These are phyloP conservation scores for Brachyptera putata DNA, from an alignment of 2,888 invertebrate species.

Conservation along the genomic window DNA sequence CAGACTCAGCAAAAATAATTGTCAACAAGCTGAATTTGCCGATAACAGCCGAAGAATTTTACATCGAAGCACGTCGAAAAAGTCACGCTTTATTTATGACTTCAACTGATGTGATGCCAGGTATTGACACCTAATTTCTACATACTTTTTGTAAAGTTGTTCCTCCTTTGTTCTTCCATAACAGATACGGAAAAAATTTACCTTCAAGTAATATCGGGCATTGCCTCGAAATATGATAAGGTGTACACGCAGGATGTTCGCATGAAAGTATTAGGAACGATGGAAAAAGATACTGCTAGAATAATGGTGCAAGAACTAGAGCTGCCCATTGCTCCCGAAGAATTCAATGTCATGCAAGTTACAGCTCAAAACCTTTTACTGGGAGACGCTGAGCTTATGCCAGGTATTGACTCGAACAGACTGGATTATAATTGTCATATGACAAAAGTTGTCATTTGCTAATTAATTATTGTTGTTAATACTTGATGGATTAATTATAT, in stretches of 20 bases:
- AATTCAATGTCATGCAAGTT: slow-evolving; percentile 61
- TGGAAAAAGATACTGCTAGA: slow-evolving; percentile 63
- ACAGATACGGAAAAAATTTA: slow-evolving; percentile 80
- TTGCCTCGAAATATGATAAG: slow-evolving; percentile 69
- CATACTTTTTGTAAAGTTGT: too few species aligned
- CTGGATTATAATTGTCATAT: too few species aligned
- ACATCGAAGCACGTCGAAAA: not conserved
- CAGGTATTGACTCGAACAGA: slow-evolving; percentile 51
- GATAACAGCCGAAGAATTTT: slow-evolving; percentile 60
- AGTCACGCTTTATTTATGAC: slow-evolving; percentile 8
- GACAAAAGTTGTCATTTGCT: too few species aligned
- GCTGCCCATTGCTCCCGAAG: slow-evolving; percentile 61
- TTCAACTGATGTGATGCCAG: slow-evolving; percentile 10
- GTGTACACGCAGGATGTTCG: slow-evolving; percentile 75
- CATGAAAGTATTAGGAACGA: slow-evolving; percentile 70
- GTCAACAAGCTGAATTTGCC: slow-evolving; percentile 65
- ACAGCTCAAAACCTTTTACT: slow-evolving; percentile 57
- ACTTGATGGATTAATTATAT: too few species aligned
- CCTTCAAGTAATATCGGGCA: slow-evolving; percentile 64
- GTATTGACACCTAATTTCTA: not conserved
- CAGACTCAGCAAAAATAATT: slow-evolving; percentile 62
- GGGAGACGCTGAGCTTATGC: slow-evolving; percentile 58
- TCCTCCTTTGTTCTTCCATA: too few species aligned
- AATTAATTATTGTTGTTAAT: too few species aligned
- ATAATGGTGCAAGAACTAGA: slow-evolving; percentile 63